Conservation (phyloP, 2,797 vertebrate genomes). For the Phalloptychus januarius region DNA sequence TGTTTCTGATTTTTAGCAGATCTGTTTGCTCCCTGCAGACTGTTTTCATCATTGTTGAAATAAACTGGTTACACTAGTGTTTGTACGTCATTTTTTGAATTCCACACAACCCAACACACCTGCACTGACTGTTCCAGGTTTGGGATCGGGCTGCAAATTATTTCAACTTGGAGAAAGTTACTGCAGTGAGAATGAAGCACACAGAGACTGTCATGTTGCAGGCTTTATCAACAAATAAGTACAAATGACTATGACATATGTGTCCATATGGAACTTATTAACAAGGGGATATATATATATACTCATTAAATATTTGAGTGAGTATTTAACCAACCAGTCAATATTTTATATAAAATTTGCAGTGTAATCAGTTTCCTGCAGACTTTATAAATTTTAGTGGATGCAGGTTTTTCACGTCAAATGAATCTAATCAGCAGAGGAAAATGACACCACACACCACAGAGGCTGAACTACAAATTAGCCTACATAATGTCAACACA, state of each 20-base stretch:
- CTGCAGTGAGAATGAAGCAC: background rate
- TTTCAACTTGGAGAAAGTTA: background rate
- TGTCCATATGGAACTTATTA: conserved; percentile 5
- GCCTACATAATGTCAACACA: conserved; percentile 39
- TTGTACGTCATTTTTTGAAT: background rate
- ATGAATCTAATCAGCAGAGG: background rate
- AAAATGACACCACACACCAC: conserved; percentile 5
- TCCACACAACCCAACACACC: background rate
- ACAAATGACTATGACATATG: conserved; percentile 9
- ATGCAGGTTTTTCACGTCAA: conserved; percentile 26
- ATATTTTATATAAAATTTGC: too few relatives aligned
- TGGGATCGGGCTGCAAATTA: background rate
- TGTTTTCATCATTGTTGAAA: background rate
- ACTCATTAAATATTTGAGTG: background rate
- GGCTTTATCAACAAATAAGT: background rate
- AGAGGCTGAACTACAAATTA: background rate
- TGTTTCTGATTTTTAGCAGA: background rate
- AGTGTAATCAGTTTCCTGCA: conserved; percentile 9
- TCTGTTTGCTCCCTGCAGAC: background rate
- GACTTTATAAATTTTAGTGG: conserved; percentile 42
- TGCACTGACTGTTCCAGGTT: background rate
- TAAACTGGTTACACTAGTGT: background rate
- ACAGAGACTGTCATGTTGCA: background rate
- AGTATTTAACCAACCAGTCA: too few relatives aligned
- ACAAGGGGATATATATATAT: background rate